phyloP scores from a whole-genome alignment of 2,797 vertebrate species.

The Falco biarmicus region DNA sequence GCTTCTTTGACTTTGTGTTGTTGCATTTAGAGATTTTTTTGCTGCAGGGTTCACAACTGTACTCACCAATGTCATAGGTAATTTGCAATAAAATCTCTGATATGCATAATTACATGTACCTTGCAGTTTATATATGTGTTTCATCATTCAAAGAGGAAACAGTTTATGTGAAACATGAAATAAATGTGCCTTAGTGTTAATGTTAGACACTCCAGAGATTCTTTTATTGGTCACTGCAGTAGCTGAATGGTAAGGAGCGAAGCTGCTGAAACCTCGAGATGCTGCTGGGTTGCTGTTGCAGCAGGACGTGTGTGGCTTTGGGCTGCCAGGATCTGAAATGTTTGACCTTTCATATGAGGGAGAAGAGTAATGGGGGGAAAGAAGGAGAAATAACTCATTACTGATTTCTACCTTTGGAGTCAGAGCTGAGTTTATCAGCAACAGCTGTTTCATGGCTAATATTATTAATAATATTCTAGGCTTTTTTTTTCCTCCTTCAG shows the following conservation, averaged over 20 bases:
- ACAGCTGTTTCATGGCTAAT: background rate
- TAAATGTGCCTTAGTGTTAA: background rate
- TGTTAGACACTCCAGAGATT: accelerated
- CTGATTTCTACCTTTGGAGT: background rate
- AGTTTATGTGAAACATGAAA: background rate
- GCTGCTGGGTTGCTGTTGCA: background rate
- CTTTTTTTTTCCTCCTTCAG: background rate
- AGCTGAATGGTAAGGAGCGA: background rate
- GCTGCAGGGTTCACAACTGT: background rate
- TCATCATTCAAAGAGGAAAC: background rate
- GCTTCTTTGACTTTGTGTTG: background rate
- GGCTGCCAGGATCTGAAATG: background rate
- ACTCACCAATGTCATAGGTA: background rate
- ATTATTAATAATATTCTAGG: background rate
- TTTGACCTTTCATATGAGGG: background rate
- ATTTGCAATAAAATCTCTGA: background rate
- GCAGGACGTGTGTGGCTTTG: background rate
- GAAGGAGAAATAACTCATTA: background rate
- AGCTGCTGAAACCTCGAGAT: background rate
- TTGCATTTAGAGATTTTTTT: background rate
- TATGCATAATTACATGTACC: background rate
- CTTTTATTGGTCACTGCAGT: background rate
- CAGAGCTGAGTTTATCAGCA: background rate
- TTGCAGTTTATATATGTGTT: background rate
- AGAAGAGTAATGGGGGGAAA: background rate